Base-by-base conservation (phyloP, 2,888 invertebrate species). In the Slavum lentiscoides region DNA sequence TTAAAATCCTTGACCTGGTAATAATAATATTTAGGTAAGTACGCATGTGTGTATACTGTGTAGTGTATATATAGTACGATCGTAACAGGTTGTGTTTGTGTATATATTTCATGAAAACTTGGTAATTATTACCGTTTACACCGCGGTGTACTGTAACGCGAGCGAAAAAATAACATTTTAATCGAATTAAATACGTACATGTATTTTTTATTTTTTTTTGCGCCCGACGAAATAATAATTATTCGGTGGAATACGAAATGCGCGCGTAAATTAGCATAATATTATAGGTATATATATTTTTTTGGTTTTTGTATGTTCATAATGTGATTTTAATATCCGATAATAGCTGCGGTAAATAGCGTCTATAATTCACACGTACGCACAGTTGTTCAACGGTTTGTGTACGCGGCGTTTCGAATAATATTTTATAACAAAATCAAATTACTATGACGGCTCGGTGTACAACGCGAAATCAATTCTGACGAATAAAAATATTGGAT, bases 191-290 rank as follows among this genome's bases (percentile, higher is more conserved):
- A 61, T 15, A 13, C 15, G 8, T 43, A 43, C 6, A 43, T 43
- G 9, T 43, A 43, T 43, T 43, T 43, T 43, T 43, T 43, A 4
- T 43, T 43, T 43, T 43, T 72, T 72, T 72, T 37, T 21, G 59
- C 11, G 17, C 0, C 1, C 11, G 23, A 23, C 43, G 59, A 17
- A 61, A 61, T 43, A 59, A 72, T 59, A 43, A 55, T 67, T 21
- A 72, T 49, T 43, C 21, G 43, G 72, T 61, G 21, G 59, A 61
- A 72, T 72, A 61, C 43, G 17, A 59, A 72, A 72, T 23, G 59
- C 11, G 61, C 9, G 17, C 19, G 23, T 61, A 43, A 37, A 59
- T 59, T 59, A 61, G 19, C 43, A 59, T 72, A 43, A n/a, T 72
- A n/a, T n/a, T n/a, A n/a, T n/a, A n/a, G n/a, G n/a, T n/a, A 17